A percentile compares a stretch with the other conserved stretches of the same genome.
Evolutionary conservation across 2,888 invertebrate species (phyloP).

Genomic region (Pseudolycoriella hygida): DNA sequence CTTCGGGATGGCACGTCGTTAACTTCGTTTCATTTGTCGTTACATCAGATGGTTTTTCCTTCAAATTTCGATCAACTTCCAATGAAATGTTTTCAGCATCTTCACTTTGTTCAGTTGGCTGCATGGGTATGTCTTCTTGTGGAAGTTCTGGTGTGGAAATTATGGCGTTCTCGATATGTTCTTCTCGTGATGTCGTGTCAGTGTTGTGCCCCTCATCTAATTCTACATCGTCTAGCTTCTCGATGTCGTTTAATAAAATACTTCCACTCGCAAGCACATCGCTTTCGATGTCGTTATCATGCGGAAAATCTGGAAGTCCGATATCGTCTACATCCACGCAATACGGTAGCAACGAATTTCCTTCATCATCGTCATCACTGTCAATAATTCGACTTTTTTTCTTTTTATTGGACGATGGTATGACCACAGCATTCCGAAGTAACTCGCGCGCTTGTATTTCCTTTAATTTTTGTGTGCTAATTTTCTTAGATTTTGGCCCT

Average conservation of each 20-base stretch:
- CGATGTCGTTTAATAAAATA: not conserved
- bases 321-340: slow-evolving; percentile 1
- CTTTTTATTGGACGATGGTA: not conserved
- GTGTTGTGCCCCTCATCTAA: no score
- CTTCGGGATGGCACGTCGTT: no score
- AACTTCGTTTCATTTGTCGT: no score
- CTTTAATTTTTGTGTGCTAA: slow-evolving; percentile 6
- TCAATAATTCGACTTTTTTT: slow-evolving; percentile 6
- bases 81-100: no score
- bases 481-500: slow-evolving; percentile 8
- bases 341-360: not conserved
- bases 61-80: no score
- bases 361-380: slow-evolving; percentile 6
- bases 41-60: no score
- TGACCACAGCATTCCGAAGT: slow-evolving; percentile 5
- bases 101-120: no score
- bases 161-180: no score
- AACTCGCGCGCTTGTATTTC: slow-evolving; percentile 6
- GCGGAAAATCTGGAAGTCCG: not conserved
- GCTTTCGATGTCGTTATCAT: not conserved
- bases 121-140: no score
- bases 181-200: no score
- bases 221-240: no score
- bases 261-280: not conserved
- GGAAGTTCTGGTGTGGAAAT: no score